Percentiles rank a stretch among this genome's conserved stretches.
These are phyloP conservation scores for Pemphredon lugubris DNA, from an alignment of 2,888 invertebrate genomes.

Conservation along the genomic window DNA sequence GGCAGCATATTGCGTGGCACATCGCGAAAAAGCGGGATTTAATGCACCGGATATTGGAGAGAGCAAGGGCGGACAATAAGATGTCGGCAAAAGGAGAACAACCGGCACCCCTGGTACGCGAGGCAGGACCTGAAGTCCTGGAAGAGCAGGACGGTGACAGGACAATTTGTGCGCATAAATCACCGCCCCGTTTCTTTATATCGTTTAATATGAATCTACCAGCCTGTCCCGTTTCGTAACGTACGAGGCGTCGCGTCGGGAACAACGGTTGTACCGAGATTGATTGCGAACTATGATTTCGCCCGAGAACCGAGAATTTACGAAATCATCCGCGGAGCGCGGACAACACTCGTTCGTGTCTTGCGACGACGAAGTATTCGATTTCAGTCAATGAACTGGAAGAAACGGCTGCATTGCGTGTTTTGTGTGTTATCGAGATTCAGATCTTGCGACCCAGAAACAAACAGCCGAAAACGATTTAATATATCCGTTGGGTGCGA, in stretches of 20 bases:
- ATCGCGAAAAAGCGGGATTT: constrained; percentile 72
- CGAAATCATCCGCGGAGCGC: constrained; percentile 4
- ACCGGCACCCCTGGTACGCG: constrained; percentile 36
- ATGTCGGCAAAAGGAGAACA: constrained; percentile 61
- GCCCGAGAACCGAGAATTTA: constrained; percentile 11
- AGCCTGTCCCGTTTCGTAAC: constrained; percentile 53
- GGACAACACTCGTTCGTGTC: neutral
- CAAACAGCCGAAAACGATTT: too few relatives aligned
- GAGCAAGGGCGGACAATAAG: constrained; percentile 62
- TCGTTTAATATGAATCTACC: constrained; percentile 78
- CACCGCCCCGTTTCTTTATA: constrained; percentile 77
- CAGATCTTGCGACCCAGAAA: too few relatives aligned
- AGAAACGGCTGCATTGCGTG: too few relatives aligned
- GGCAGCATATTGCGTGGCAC: constrained; percentile 61
- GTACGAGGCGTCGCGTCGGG: constrained; percentile 70
- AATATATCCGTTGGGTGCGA: too few relatives aligned
- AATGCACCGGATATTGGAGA: constrained; percentile 73
- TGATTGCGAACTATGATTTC: constrained; percentile 67
- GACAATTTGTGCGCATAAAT: constrained; percentile 80
- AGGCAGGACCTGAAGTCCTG: constrained; percentile 39
- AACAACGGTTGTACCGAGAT: constrained; percentile 74
- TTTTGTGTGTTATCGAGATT: too few relatives aligned
- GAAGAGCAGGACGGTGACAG: constrained; percentile 71
- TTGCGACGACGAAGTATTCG: too few relatives aligned
- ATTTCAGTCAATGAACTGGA: too few relatives aligned